These are phyloP conservation scores for Ethmia dodecea DNA, from an alignment of 2,888 invertebrate genomes.

Conservation along the genomic window DNA sequence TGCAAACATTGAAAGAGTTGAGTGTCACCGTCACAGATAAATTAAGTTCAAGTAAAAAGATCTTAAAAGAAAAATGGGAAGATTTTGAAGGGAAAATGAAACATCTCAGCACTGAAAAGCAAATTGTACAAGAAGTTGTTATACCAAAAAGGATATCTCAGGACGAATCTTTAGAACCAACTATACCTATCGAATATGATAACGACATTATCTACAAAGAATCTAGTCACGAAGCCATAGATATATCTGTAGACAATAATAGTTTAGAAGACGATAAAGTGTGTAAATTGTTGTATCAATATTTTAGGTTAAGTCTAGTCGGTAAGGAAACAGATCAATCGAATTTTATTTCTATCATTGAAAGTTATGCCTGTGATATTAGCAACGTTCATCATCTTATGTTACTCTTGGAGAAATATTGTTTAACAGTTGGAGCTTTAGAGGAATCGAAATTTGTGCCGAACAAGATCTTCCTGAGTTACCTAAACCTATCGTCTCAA, in stretches of 20 bases:
- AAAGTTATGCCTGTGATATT: conserved; percentile 67
- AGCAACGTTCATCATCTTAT: conserved; percentile 55
- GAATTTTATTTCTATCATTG: conserved; percentile 63
- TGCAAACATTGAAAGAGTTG: conserved; percentile 72
- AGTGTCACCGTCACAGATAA: conserved; percentile 70
- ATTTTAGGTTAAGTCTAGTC: conserved; percentile 63
- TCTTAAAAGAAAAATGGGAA: conserved; percentile 75
- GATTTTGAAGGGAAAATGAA: conserved; percentile 71
- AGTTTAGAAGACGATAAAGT: conserved; percentile 43
- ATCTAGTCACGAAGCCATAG: conserved; percentile 65
- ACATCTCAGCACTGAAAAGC: conserved; percentile 51
- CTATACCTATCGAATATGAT: conserved; percentile 30
- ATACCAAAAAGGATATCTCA: conserved; percentile 32
- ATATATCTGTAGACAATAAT: conserved; percentile 48
- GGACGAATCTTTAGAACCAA: conserved; percentile 31
- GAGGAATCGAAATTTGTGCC: conserved; percentile 62
- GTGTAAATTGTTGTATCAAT: conserved; percentile 61
- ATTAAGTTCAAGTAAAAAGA: conserved; percentile 70
- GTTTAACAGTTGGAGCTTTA: conserved; percentile 47
- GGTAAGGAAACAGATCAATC: conserved; percentile 52
- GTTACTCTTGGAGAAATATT: conserved; percentile 60
- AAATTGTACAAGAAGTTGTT: conserved; percentile 26
- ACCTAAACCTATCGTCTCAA: conserved; percentile 43
- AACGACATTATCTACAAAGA: conserved; percentile 62
- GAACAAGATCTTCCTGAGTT: conserved; percentile 60